Evolutionary conservation across 2,888 invertebrate genomes (phyloP).

Genomic region (Pollenia griseotomentosa): DNA sequence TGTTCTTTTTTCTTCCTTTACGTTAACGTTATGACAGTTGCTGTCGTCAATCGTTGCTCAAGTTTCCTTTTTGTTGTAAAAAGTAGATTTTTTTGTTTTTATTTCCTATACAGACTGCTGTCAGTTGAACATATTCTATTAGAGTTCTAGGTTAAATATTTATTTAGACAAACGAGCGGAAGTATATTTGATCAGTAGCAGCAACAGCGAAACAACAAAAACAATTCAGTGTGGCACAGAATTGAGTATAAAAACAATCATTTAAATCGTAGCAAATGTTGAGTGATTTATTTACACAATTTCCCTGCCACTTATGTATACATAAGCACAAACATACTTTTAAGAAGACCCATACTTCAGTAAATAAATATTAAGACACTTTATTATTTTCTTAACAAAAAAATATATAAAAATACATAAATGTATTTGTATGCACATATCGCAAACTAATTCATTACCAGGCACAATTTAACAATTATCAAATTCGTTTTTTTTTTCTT

Average conservation of each 20-base stretch:
- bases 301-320: slow-evolving; percentile 33
- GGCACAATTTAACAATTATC: too few relatives aligned
- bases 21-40: slow-evolving; percentile 59
- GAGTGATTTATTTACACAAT: slow-evolving; percentile 71
- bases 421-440: too few relatives aligned
- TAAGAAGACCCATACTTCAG: not conserved
- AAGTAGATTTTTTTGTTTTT: not conserved
- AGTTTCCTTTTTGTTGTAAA: slow-evolving; percentile 43
- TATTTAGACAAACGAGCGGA: slow-evolving; percentile 81
- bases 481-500: too few relatives aligned
- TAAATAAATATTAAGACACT: slow-evolving; percentile 31
- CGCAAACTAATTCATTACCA: too few relatives aligned
- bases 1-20: slow-evolving; percentile 27
- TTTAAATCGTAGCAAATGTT: slow-evolving; percentile 61
- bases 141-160: slow-evolving; percentile 79
- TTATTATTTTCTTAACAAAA: slow-evolving; percentile 24
- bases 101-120: slow-evolving; percentile 27
- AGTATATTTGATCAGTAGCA: slow-evolving; percentile 76
- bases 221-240: not conserved
- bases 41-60: slow-evolving; percentile 52
- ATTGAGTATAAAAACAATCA: slow-evolving; percentile 40
- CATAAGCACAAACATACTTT: not conserved
- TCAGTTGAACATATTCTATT: slow-evolving; percentile 75
- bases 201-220: slow-evolving; percentile 19
- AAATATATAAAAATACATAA: not conserved